Evolutionary conservation across 2,113 vertebrate genomes (phyloP), one percentile per base, ranked within the genome.

Genomic region (Campylomormyrus numenius): DNA sequence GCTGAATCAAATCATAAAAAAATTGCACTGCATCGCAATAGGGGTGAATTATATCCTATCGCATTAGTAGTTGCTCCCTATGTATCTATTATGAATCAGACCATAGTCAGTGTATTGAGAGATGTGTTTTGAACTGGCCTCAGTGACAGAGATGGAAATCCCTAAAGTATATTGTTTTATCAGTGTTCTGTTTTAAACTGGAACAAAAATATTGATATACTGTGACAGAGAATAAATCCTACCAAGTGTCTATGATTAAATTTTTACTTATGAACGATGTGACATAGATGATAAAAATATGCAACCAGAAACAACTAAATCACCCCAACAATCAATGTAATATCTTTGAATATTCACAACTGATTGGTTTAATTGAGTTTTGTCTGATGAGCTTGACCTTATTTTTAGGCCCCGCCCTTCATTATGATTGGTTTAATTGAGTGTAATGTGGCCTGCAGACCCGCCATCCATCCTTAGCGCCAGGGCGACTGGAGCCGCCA

Each of bases 381-480:
- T 19, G 13, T 53, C 49, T 62, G 11, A 88, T 35, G 11, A 35
- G 46, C 24, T 84, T 31, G 62, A 70, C 27, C 52, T 42, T 66
- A 8, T 19, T 19, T 19, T 15, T 83, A 31, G 52, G 31, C 15
- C 74, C 19, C 9, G 1, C 49, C 15, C 66, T 17, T 85, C 24
- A 46, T n/a, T 35, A 35, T 35, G 35, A 35, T 35, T 35, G 35
- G 35, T 35, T 24, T 91, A 15, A 74, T 52, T 91, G 9, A 66
- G 90, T 92, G 50, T 84, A 2, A 90, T 90, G 84, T 92, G 77
- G 92, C 90, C 93, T 19, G 42, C 21, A 99, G 98, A 99, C 92
- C 97, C 98, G 0, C 98, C 98, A 0, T 98, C 96, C 93, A 99
- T 99, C 91, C 97, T 97, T 0, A 97, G 97, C 9, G 96, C 97